Evolutionary conservation across 1,140 invertebrate species (phyloP).

Genomic region (Meteorus sp.): DNA sequence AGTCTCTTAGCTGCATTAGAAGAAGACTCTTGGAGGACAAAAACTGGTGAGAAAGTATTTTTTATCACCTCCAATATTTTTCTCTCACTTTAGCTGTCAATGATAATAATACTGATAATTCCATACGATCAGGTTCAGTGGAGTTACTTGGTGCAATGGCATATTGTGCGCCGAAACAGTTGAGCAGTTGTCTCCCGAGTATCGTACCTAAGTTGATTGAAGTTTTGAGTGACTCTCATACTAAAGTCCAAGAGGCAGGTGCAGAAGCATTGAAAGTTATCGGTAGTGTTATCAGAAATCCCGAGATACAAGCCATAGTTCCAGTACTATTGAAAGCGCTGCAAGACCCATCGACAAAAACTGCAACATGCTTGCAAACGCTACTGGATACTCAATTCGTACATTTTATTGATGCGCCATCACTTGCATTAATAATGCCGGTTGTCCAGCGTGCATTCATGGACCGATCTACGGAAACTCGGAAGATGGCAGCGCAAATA

Average conservation of each 20-base stretch:
- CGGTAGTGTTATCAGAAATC: constrained; percentile 96
- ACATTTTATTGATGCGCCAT: constrained; percentile 98
- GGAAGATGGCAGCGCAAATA: constrained; percentile 99
- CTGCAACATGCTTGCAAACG: constrained; percentile 87
- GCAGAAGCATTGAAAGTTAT: constrained; percentile 95
- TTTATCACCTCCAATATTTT: constrained; percentile 7
- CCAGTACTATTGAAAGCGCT: constrained; percentile 89
- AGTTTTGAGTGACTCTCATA: constrained; percentile 95
- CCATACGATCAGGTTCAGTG: constrained; percentile 74
- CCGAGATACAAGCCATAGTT: constrained; percentile 97
- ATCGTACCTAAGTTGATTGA: constrained; percentile 99
- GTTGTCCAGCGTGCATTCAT: constrained; percentile 96
- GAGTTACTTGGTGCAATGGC: constrained; percentile 97
- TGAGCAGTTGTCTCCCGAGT: constrained; percentile 95
- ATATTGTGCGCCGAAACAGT: constrained; percentile 96
- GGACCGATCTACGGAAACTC: constrained; percentile 94
- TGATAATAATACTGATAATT: constrained; percentile 6
- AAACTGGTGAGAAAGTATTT: constrained; percentile 73
- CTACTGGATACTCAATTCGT: constrained; percentile 97
- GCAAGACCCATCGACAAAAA: constrained; percentile 96
- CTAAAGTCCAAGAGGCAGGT: constrained; percentile 96
- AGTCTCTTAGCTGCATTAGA: constrained; percentile 91
- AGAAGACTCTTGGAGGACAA: constrained; percentile 98
- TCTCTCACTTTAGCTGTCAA: no score
- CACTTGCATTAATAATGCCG: constrained; percentile 98